Conservation (phyloP, 2,797 vertebrate genomes). For the Oceanodroma leucorhoa region DNA sequence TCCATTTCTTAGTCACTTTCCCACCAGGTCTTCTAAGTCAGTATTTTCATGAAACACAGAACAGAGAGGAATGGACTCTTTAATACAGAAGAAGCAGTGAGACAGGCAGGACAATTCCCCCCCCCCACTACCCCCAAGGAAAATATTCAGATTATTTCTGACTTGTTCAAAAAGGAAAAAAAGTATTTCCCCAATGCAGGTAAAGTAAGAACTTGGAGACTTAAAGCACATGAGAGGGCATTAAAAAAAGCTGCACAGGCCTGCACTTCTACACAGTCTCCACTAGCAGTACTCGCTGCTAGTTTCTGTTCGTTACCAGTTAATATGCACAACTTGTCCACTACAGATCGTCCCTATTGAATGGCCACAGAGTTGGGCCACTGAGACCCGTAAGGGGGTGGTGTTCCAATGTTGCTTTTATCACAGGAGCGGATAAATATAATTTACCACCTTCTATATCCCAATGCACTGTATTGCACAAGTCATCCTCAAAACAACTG, state of each 20-base stretch:
- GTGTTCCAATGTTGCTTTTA: not conserved
- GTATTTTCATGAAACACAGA: not conserved
- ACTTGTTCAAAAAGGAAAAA: not conserved
- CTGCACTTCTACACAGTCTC: not conserved
- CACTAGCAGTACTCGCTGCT: not conserved
- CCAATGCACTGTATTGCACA: not conserved
- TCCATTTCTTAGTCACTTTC: not conserved
- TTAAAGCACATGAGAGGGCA: not conserved
- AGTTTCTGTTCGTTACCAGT: not conserved
- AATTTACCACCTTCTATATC: not conserved
- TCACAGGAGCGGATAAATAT: not conserved
- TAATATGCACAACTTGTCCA: not conserved
- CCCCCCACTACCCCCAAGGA: accelerated
- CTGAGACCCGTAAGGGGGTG: not conserved
- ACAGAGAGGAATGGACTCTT: not conserved
- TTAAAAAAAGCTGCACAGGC: not conserved
- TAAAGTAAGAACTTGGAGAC: not conserved
- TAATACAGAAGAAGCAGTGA: not conserved
- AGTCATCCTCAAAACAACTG: not conserved
- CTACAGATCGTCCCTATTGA: not conserved
- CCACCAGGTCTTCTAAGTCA: not conserved
- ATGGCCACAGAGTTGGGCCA: not conserved
- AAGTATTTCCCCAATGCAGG: not conserved
- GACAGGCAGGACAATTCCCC: not conserved
- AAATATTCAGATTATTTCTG: not conserved